Percentiles rank a stretch among this genome's conserved stretches.
These are phyloP conservation scores for Pseudochaenichthys georgianus DNA, from an alignment of 2,797 vertebrate genomes.

Conservation along the genomic window DNA sequence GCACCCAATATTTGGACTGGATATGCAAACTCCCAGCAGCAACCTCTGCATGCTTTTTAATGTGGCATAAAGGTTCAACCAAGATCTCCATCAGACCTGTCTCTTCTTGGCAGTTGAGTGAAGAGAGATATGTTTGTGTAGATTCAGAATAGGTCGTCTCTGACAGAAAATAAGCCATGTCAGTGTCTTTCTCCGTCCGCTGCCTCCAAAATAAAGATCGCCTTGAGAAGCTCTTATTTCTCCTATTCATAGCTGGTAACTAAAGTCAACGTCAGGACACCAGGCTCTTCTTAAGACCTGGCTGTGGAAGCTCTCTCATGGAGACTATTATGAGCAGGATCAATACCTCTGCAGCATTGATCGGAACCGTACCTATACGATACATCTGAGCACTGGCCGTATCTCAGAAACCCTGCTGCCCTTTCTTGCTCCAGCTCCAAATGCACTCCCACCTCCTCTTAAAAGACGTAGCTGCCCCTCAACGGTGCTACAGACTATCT, in stretches of 20 bases:
- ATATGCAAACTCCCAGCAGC: not conserved
- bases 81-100: not conserved
- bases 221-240: slow-evolving; percentile 45
- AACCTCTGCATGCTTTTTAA: not conserved
- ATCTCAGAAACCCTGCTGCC: slow-evolving; percentile 2
- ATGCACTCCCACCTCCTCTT: not conserved
- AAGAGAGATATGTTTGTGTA: slow-evolving; percentile 14
- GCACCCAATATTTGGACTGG: not conserved
- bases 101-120: not conserved
- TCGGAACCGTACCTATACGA: slow-evolving; percentile 26
- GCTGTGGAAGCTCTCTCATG: slow-evolving; percentile 31
- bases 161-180: slow-evolving; percentile 22
- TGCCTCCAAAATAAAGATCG: slow-evolving; percentile 35
- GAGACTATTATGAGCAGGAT: slow-evolving; percentile 49
- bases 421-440: no score
- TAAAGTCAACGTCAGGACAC: slow-evolving; percentile 37
- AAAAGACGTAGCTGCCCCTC: slow-evolving; percentile 3
- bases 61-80: not conserved
- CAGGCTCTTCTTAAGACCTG: slow-evolving; percentile 42
- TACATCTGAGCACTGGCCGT: slow-evolving; percentile 21
- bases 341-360: slow-evolving; percentile 48
- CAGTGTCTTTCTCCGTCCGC: slow-evolving; percentile 23
- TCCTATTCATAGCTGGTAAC: slow-evolving; percentile 43
- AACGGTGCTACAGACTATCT: not conserved
- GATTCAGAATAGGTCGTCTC: slow-evolving; percentile 34